These are phyloP conservation scores for Ceyx margarethae DNA, from an alignment of 2,113 vertebrate species.

Conservation along the genomic window DNA sequence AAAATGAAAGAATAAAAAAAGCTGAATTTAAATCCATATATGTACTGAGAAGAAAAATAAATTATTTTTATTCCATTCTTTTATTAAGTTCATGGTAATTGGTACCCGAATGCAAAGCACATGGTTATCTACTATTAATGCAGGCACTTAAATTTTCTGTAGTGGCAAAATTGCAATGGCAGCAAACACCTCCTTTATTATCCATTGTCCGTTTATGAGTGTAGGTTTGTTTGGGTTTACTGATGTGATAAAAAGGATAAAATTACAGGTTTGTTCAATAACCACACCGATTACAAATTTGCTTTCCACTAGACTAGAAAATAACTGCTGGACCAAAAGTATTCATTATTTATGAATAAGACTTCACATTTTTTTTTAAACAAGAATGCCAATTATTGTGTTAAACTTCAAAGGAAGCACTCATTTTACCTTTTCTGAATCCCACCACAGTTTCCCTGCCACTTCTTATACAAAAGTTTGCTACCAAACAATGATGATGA, in stretches of 20 bases:
- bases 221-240: background rate
- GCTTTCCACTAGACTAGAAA: background rate
- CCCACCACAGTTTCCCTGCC: background rate
- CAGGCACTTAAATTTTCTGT: background rate
- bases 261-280: slow-evolving; percentile 14
- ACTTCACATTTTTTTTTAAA: background rate
- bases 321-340: background rate
- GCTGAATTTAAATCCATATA: background rate
- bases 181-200: background rate
- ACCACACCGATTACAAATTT: slow-evolving; percentile 9
- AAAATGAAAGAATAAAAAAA: background rate
- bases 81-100: background rate
- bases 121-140: background rate
- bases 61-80: background rate
- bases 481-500: background rate
- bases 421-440: background rate
- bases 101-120: background rate
- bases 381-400: background rate
- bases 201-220: background rate
- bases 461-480: background rate
- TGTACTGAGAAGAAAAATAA: background rate
- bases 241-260: background rate
- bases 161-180: background rate
- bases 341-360: background rate
- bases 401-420: background rate